Evolutionary conservation across 35 echinoderm and acorn worm genomes (phyloP).

Genomic region (Stichopus chloronotus): DNA sequence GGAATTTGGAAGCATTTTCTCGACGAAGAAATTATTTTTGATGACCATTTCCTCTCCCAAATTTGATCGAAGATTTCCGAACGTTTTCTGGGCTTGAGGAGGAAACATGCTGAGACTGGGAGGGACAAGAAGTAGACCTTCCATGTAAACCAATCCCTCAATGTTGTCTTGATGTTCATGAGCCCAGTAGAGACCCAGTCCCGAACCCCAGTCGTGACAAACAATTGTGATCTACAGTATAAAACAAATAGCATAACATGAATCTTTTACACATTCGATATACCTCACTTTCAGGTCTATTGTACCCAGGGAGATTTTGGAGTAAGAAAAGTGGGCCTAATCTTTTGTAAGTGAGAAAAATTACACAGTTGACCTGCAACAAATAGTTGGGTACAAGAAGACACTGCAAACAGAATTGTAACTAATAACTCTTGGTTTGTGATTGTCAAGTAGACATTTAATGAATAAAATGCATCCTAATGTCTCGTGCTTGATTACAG

Average conservation of each 20-base stretch:
- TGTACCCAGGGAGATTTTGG: no score
- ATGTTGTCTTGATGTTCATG: slow-evolving; percentile 58
- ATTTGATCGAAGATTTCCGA: slow-evolving; percentile 61
- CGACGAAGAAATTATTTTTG: slow-evolving; percentile 76
- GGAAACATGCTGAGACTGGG: slow-evolving; percentile 57
- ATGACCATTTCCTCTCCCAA: slow-evolving; percentile 78
- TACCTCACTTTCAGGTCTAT: no score
- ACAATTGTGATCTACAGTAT: slow-evolving; percentile 66
- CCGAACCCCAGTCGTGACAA: slow-evolving; percentile 83
- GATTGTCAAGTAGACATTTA: no score
- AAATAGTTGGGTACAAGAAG: no score
- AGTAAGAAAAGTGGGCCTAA: no score
- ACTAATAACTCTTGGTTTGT: no score
- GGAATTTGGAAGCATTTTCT: slow-evolving; percentile 60
- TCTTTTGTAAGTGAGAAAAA: no score
- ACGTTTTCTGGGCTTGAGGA: slow-evolving; percentile 58
- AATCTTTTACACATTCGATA: no score
- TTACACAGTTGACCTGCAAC: no score
- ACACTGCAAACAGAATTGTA: no score
- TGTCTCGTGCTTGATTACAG: no score
- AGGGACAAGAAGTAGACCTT: slow-evolving; percentile 48
- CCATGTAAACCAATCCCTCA: slow-evolving; percentile 71
- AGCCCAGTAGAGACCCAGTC: slow-evolving; percentile 68
- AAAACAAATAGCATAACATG: neutral
- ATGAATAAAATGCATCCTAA: no score